These are phyloP conservation scores for Amiota minor DNA, from an alignment of 2,888 invertebrate species.

Conservation along the genomic window DNA sequence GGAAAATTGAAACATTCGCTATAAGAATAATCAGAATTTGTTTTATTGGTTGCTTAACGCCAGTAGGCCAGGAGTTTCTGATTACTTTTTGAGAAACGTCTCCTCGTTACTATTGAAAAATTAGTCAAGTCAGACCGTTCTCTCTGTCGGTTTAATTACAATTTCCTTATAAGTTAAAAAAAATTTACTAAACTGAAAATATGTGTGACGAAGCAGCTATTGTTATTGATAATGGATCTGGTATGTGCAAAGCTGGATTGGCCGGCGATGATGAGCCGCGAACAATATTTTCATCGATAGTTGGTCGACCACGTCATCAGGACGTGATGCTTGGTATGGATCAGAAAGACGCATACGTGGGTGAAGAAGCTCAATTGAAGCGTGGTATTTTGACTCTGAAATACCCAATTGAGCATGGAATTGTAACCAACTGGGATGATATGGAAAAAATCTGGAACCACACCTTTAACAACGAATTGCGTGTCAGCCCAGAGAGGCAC, in stretches of 20 bases:
- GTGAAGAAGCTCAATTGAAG: slow-evolving; percentile 90
- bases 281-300: slow-evolving; percentile 91
- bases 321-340: slow-evolving; percentile 95
- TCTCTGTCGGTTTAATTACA: no score
- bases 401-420: slow-evolving; percentile 97
- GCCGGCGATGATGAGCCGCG: slow-evolving; percentile 92
- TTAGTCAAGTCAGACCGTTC: no score
- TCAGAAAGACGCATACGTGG: slow-evolving; percentile 90
- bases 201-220: slow-evolving; percentile 97
- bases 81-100: no score
- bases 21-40: no score
- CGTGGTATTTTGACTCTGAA: slow-evolving; percentile 93
- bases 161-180: no score
- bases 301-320: no score
- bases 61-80: no score
- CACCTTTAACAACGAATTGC: slow-evolving; percentile 98
- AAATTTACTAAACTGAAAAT: slow-evolving; percentile 73
- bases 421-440: slow-evolving; percentile 98
- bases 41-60: no score
- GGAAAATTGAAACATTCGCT: no score
- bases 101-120: no score
- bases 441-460: slow-evolving; percentile 99
- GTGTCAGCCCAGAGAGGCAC: slow-evolving; percentile 95
- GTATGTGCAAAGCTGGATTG: slow-evolving; percentile 96
- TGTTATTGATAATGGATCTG: slow-evolving; percentile 93